These are phyloP conservation scores for Caloenas nicobarica DNA, from an alignment of 2,113 vertebrate species.

Conservation along the genomic window DNA sequence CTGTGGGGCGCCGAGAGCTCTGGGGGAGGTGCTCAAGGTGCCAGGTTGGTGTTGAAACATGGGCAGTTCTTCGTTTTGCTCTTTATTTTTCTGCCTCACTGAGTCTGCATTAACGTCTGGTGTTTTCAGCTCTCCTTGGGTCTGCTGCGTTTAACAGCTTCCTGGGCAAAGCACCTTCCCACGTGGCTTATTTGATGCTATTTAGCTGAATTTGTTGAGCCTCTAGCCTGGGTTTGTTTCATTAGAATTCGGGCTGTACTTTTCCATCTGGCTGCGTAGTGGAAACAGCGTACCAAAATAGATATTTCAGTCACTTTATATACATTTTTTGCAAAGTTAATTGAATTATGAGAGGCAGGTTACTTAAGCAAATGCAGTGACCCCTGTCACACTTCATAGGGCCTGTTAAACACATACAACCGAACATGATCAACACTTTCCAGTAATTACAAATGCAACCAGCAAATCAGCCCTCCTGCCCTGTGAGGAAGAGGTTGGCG, in stretches of 20 bases:
- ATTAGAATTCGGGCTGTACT: slow-evolving; percentile 4
- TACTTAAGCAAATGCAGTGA: neutral
- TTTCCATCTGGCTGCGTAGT: slow-evolving; percentile 1
- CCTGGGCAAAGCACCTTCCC: neutral
- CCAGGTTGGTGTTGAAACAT: neutral
- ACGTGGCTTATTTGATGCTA: neutral
- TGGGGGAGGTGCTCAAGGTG: neutral
- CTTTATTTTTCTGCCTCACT: neutral
- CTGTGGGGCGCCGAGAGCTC: neutral
- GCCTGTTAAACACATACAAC: neutral
- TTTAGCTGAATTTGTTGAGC: neutral
- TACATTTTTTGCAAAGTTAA: neutral
- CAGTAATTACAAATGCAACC: neutral
- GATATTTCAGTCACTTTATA: neutral
- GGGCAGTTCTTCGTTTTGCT: neutral
- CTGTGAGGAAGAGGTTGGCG: neutral
- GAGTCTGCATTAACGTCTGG: neutral
- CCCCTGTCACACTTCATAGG: neutral
- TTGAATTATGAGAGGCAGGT: neutral
- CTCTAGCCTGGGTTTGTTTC: neutral
- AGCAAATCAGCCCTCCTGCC: neutral
- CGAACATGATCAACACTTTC: neutral
- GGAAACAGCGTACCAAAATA: neutral
- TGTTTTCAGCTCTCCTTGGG: neutral
- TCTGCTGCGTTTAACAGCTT: neutral